Conservation (phyloP, 2,888 invertebrate species). For the Eumacrocentrus americanus region DNA sequence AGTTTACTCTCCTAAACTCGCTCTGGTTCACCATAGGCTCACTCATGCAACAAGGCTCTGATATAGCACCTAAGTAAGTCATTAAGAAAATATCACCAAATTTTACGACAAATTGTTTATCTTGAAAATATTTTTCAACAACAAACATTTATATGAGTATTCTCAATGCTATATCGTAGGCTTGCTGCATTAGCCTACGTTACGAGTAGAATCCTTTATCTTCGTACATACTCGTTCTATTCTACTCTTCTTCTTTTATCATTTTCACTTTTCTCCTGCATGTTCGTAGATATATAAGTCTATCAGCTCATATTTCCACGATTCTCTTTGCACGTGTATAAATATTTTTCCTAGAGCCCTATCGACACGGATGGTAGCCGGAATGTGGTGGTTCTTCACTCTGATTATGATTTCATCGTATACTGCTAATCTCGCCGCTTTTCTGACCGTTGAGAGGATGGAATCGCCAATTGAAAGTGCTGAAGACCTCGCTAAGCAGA, state of each 20-base stretch:
- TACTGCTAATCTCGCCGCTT: constrained; percentile 93
- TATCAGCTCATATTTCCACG: constrained; percentile 19
- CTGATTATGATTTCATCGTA: constrained; percentile 91
- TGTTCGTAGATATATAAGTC: constrained; percentile 17
- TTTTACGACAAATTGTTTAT: not conserved
- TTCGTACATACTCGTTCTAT: too few relatives aligned
- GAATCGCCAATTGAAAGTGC: constrained; percentile 88
- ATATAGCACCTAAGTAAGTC: constrained; percentile 89
- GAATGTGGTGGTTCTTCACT: constrained; percentile 94
- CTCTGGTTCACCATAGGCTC: constrained; percentile 95
- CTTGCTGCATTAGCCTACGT: constrained; percentile 58
- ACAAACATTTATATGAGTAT: not conserved
- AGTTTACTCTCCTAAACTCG: constrained; percentile 88
- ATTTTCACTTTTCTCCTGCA: constrained; percentile 10
- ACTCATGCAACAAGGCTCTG: constrained; percentile 91
- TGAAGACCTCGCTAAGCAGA: constrained; percentile 91
- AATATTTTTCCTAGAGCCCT: constrained; percentile 70
- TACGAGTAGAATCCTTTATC: too few relatives aligned
- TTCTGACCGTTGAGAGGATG: constrained; percentile 88
- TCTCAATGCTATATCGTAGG: constrained; percentile 56
- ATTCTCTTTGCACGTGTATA: not conserved
- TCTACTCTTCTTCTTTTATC: not conserved
- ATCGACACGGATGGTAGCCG: constrained; percentile 86
- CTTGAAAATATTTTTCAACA: not conserved
- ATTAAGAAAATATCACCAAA: not conserved